Evolutionary conservation across 1,140 invertebrate genomes (phyloP).

Genomic region (Epicauta chinensis): DNA sequence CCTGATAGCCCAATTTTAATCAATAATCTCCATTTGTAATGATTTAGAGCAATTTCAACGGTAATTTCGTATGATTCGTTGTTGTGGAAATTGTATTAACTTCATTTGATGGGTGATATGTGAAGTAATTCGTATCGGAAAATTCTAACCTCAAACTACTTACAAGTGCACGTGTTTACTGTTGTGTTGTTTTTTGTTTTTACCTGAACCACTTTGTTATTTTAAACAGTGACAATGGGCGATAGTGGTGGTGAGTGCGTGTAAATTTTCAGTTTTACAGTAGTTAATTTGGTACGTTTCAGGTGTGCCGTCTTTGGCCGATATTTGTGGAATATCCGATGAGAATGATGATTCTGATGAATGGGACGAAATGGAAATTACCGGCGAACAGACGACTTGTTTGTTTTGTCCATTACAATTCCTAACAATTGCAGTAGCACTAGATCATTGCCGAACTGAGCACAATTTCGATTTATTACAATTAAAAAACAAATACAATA

Average conservation of each 20-base stretch:
- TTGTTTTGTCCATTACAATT: constrained; percentile 53
- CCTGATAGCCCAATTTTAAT: constrained; percentile 12
- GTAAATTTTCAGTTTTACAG: not conserved
- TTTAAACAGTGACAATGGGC: constrained; percentile 14
- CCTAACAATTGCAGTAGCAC: constrained; percentile 47
- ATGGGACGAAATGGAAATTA: constrained; percentile 43
- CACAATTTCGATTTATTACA: constrained; percentile 67
- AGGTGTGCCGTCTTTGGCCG: not conserved
- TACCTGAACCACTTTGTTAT: not conserved
- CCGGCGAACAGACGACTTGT: constrained; percentile 44
- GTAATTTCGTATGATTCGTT: constrained; percentile 8
- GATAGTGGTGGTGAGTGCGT: constrained; percentile 4
- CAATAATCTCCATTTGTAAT: constrained; percentile 25
- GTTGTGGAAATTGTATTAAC: not conserved
- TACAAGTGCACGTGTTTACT: constrained; percentile 2
- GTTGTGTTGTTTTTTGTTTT: constrained; percentile 4
- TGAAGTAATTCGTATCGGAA: not conserved
- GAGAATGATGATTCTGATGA: constrained; percentile 41
- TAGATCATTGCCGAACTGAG: constrained; percentile 49
- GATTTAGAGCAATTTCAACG: constrained; percentile 10
- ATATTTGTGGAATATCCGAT: constrained; percentile 1
- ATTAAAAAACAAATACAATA: constrained; percentile 60
- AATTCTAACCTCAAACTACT: constrained; percentile 3
- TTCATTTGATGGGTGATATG: not conserved
- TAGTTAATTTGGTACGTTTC: not conserved